Conservation (phyloP, 2,797 vertebrate species). For the Prunella strophiata region DNA sequence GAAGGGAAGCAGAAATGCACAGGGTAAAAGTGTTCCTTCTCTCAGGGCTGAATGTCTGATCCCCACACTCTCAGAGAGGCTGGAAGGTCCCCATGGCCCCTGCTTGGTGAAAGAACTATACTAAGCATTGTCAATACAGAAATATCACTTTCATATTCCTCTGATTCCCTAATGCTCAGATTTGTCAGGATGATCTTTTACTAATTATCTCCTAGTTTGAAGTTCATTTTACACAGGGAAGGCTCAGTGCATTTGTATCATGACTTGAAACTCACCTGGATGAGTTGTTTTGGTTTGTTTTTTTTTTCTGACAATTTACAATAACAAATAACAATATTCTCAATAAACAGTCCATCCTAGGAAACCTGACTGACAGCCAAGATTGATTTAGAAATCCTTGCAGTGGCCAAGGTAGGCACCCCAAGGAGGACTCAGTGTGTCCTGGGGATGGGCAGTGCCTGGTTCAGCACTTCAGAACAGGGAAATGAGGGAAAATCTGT, state of each 20-base stretch:
- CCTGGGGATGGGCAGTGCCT: not conserved
- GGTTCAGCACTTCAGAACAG: not conserved
- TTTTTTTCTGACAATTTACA: not conserved
- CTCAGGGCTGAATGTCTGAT: not conserved
- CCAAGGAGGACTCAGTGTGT: rapidly evolving
- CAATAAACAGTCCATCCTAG: not conserved
- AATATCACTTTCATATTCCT: not conserved
- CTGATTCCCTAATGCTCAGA: not conserved
- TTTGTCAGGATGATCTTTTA: not conserved
- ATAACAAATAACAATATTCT: not conserved
- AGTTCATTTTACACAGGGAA: not conserved
- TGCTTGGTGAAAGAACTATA: not conserved
- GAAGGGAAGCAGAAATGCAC: not conserved
- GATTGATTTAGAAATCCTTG: not conserved
- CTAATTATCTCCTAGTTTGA: not conserved
- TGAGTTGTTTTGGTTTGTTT: not conserved
- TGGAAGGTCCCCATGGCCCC: not conserved
- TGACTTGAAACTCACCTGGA: not conserved
- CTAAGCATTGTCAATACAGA: not conserved
- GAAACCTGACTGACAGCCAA: not conserved
- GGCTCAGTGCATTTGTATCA: not conserved
- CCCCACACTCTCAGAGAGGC: not conserved
- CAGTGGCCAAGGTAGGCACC: not conserved
- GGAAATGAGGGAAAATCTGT: not conserved
- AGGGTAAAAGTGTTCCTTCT: not conserved